These are phyloP conservation scores for Papilio aristodemus DNA, from an alignment of 1,140 invertebrate genomes.

Conservation along the genomic window DNA sequence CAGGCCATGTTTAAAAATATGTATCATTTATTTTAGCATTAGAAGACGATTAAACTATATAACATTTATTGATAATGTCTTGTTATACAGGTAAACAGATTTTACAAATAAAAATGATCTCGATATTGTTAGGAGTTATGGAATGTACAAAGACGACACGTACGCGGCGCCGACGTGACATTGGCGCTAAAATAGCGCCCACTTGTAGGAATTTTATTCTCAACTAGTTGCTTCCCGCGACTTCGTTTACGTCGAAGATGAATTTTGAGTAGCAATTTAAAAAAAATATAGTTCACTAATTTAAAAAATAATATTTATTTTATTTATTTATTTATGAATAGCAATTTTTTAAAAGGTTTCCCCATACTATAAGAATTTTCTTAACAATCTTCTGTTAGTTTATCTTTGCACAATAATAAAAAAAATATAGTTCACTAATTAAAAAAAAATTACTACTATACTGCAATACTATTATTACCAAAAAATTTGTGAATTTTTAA, in stretches of 20 bases:
- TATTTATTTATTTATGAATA: too few relatives aligned
- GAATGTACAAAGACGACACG: conserved; percentile 12
- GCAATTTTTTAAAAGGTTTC: too few relatives aligned
- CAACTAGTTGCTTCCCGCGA: conserved; percentile 34
- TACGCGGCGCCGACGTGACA: conserved; percentile 45
- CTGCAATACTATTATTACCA: too few relatives aligned
- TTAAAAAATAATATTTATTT: too few relatives aligned
- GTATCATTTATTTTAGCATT: conserved; percentile 2
- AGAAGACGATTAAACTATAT: neutral
- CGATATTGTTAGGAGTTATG: conserved; percentile 11
- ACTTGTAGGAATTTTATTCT: conserved; percentile 55
- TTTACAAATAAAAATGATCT: conserved; percentile 1
- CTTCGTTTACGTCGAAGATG: neutral
- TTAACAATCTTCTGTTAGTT: too few relatives aligned
- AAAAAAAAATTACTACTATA: too few relatives aligned
- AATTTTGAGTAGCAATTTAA: neutral
- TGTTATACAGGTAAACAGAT: too few relatives aligned
- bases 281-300: neutral
- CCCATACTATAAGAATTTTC: too few relatives aligned
- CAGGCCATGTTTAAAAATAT: conserved; percentile 15
- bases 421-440: too few relatives aligned
- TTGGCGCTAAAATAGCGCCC: conserved; percentile 57
- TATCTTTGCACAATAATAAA: too few relatives aligned
- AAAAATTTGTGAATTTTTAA: too few relatives aligned
- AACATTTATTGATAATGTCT: neutral